phyloP scores from a whole-genome alignment of 2,797 vertebrate species.

The Aphelocoma californica region DNA sequence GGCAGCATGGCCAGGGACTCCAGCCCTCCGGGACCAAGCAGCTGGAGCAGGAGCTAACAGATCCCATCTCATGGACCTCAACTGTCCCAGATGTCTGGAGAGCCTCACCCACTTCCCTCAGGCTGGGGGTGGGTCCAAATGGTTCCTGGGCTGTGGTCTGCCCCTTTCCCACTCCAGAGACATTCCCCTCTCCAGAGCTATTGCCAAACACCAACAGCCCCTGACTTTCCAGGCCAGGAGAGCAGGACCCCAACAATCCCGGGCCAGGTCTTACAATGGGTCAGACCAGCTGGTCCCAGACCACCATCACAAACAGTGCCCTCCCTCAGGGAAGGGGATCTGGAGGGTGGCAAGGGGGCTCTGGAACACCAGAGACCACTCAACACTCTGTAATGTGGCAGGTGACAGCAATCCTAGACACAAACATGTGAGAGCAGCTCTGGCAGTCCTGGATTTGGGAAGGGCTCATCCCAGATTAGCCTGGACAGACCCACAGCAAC shows the following conservation, averaged over 20 bases:
- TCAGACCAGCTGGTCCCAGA: neutral
- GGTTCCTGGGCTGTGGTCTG: neutral
- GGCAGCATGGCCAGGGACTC: neutral
- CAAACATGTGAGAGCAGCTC: neutral
- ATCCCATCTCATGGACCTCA: fast-evolving
- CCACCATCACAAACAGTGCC: neutral
- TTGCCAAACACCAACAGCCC: neutral
- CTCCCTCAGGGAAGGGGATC: neutral
- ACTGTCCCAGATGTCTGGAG: fast-evolving
- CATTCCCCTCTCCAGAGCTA: neutral
- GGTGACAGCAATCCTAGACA: neutral
- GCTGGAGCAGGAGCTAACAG: neutral
- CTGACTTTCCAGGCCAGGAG: neutral
- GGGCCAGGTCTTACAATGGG: too few species aligned
- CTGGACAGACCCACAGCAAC: neutral
- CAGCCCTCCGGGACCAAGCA: neutral
- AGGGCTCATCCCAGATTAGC: neutral
- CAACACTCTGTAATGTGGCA: fast-evolving
- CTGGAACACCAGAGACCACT: neutral
- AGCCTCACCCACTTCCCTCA: fast-evolving
- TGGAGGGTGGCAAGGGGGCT: neutral
- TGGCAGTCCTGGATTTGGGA: neutral
- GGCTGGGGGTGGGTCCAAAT: fast-evolving
- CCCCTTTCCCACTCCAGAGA: neutral
- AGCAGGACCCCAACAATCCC: neutral